phyloP scores from a whole-genome alignment of 2,797 vertebrate species.

The Gallinago nigripennis region DNA sequence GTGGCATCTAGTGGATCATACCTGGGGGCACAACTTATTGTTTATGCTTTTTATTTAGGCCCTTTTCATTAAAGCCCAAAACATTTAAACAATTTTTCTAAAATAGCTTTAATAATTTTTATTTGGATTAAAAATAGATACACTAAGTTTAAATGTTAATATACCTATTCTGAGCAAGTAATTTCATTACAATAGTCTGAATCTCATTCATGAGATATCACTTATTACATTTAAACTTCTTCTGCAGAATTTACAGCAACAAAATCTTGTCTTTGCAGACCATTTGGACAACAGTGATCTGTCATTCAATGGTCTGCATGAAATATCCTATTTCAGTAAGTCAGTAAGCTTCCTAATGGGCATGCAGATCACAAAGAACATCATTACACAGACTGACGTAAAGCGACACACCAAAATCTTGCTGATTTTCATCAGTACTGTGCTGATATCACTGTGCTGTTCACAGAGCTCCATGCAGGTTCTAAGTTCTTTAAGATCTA shows the following conservation, averaged over 20 bases:
- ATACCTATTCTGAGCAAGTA: background rate
- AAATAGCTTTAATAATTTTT: background rate
- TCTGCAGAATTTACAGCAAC: background rate
- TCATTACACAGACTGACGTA: background rate
- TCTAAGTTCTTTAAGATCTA: background rate
- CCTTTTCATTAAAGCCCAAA: background rate
- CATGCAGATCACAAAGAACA: background rate
- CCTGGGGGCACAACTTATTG: background rate
- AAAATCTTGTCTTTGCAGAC: background rate
- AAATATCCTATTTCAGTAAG: background rate
- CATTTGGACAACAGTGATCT: background rate
- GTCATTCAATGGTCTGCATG: background rate
- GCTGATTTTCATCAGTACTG: background rate
- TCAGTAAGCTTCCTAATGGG: background rate
- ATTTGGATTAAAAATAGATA: background rate
- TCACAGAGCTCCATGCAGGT: background rate
- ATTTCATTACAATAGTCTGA: background rate
- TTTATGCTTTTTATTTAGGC: background rate
- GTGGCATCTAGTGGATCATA: constrained; percentile 61
- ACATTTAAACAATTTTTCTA: background rate
- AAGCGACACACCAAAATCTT: background rate
- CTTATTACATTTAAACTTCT: background rate
- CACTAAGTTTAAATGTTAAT: background rate
- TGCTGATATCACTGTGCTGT: background rate
- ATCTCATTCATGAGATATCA: background rate